These are phyloP conservation scores for Melanargia galathea DNA, from an alignment of 2,888 invertebrate genomes.

Conservation along the genomic window DNA sequence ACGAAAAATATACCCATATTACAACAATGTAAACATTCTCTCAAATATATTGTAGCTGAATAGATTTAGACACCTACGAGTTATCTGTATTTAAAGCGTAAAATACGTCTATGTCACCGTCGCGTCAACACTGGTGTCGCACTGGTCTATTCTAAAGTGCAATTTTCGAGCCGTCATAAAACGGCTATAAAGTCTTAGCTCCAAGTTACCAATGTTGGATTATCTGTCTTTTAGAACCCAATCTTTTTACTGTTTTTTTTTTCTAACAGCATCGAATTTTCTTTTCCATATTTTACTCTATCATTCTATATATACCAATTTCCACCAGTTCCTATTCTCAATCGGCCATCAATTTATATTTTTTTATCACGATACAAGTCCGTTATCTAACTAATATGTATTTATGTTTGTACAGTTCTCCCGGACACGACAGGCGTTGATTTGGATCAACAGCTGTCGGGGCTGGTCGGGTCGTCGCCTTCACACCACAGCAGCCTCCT, in stretches of 20 bases:
- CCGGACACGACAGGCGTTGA: conserved; percentile 90
- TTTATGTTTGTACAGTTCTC: conserved; percentile 80
- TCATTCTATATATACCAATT: neutral
- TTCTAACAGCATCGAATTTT: neutral
- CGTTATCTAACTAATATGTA: neutral
- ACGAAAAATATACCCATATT: conserved; percentile 67
- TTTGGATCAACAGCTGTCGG: conserved; percentile 87
- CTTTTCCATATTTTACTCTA: neutral
- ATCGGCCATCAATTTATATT: neutral
- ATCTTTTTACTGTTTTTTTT: neutral
- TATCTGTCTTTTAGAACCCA: too few species aligned
- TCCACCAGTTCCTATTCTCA: neutral
- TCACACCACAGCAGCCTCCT: conserved; percentile 83
- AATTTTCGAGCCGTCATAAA: neutral
- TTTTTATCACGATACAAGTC: neutral
- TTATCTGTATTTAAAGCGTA: conserved; percentile 23
- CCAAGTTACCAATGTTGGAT: too few species aligned
- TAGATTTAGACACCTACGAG: conserved; percentile 34
- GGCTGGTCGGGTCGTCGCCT: conserved; percentile 82
- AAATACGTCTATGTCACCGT: neutral
- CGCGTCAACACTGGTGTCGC: neutral
- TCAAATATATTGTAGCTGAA: conserved; percentile 27
- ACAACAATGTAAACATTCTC: conserved; percentile 51
- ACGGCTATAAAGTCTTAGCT: too few species aligned
- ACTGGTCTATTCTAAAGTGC: neutral